Evolutionary conservation across 1,140 invertebrate species (phyloP), one percentile per base, ranked within the genome.

Genomic region (Cydia amplana): DNA sequence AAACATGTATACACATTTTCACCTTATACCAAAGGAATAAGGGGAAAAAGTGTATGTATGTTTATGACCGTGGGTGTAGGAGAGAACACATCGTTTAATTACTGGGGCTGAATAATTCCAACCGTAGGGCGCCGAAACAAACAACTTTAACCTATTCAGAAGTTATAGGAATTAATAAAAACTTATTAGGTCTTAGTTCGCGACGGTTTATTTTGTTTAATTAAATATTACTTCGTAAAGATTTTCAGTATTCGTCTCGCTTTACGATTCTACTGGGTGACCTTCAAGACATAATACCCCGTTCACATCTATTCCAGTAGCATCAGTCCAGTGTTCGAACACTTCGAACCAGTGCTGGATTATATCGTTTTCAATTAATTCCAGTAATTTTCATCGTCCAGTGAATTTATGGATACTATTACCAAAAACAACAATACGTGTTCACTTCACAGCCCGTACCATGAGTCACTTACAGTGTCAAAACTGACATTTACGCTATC

Each of bases 31-130:
- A 5, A 7, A 10, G 55, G 55, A 23, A 23, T 60, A 60, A 60
- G 55, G 10, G 20, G 55, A 60, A 60, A 55, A 23, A 60, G 20
- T 23, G 55, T 23, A 2, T 23, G n/a, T 23, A 60, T 23, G 55
- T 23, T 85, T 81, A 85, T 81, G 79, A 55, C 75, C 72, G 78
- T 75, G 80, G 16, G 0, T 49, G 49, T 51, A 18, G 78, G 79
- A 65, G 81, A 82, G 82, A 85, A 83, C 85, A 83, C 82, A 79
- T 64, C 80, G 81, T 82, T 83, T 85, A 84, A 84, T 87, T 86
- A 83, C 80, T 63, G 74, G 25, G 36, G 74, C 32, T 49, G 49
- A 79, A 76, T 77, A 79, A 70, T 65, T 65, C 10, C 23, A 20
- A 70, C 65, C 16, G 65, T 70, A 70, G 16, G 65, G 64, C 28